A percentile compares a stretch with the other conserved stretches of the same genome.
Evolutionary conservation across 2,113 vertebrate species (phyloP).

Genomic region (Catharus fuscescens): DNA sequence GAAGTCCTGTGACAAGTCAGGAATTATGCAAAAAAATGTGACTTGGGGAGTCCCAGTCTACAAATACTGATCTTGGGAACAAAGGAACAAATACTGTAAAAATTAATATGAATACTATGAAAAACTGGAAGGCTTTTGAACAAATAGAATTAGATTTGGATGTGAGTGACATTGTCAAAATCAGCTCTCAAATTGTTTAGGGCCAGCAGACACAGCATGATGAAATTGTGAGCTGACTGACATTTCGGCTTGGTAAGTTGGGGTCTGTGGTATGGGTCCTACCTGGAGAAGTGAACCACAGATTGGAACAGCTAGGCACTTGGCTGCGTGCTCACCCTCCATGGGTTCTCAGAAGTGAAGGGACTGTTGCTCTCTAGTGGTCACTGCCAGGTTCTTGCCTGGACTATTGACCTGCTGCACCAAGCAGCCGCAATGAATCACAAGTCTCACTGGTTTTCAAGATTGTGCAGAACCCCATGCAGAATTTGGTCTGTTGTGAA

Average conservation of each 20-base stretch:
- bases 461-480: neutral
- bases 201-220: neutral
- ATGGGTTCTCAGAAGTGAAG: accelerated
- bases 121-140: neutral
- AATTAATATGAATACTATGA: neutral
- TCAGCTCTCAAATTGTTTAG: neutral
- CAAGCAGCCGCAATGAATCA: neutral
- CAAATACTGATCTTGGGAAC: neutral
- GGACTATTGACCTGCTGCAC: neutral
- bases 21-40: no score
- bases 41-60: neutral
- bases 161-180: neutral
- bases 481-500: neutral
- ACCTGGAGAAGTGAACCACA: neutral
- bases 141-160: neutral
- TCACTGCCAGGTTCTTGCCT: neutral
- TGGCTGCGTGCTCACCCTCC: accelerated
- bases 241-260: neutral
- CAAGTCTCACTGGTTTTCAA: neutral
- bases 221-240: neutral
- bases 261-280: neutral
- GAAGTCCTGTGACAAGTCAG: no score
- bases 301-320: neutral
- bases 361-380: neutral
- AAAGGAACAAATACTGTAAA: neutral